phyloP scores from a whole-genome alignment of 2,797 vertebrate genomes.

The Ceryle rudis region DNA sequence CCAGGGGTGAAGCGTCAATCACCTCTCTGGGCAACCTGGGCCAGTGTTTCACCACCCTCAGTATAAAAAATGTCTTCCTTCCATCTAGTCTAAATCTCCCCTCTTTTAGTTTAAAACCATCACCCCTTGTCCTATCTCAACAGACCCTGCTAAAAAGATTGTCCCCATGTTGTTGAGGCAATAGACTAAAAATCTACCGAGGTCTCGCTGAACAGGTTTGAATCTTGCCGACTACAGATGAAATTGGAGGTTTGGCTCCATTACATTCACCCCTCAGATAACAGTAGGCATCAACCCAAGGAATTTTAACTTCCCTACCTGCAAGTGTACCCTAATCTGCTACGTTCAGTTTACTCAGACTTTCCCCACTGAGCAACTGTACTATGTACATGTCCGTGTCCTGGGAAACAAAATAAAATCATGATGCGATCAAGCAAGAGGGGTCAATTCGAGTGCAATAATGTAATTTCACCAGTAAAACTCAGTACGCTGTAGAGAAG shows the following conservation, averaged over 20 bases:
- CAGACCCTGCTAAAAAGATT: not conserved
- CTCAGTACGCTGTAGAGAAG: not conserved
- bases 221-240: not conserved
- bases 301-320: not conserved
- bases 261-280: not conserved
- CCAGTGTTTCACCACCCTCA: not conserved
- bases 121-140: not conserved
- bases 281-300: not conserved
- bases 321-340: not conserved
- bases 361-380: not conserved
- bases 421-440: not conserved
- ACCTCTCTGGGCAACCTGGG: not conserved
- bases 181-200: not conserved
- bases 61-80: not conserved
- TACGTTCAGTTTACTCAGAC: not conserved
- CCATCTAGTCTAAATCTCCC: not conserved
- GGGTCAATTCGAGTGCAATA: not conserved
- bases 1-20: not conserved
- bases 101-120: not conserved
- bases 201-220: not conserved
- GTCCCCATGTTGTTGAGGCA: not conserved
- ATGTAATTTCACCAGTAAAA: not conserved
- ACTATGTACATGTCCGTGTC: not conserved
- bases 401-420: not conserved
- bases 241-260: too few species aligned